Evolutionary conservation across 2,113 vertebrate species (phyloP), one percentile per base, ranked within the genome.

Genomic region (Sebastes schlegelii): DNA sequence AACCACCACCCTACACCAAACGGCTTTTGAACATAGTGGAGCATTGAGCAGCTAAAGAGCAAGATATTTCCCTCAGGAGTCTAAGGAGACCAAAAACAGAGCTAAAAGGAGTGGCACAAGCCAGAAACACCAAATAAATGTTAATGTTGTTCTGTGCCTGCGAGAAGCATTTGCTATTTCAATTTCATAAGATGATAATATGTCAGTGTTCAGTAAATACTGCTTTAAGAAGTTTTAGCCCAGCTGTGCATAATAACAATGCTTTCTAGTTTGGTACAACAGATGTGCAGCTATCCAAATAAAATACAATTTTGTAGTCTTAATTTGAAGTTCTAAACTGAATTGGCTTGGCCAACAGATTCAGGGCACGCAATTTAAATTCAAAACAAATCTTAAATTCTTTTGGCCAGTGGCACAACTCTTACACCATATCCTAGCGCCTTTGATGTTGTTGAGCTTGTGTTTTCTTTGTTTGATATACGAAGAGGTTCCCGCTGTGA

Each of bases 381-480:
- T 66, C 16, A 71, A 67, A 66, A 43, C 2, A 6, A 68, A 49
- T 52, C 17, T 51, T 0, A 6, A 51, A 64, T 46, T 74, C 1
- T 65, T 80, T 65, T 61, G 17, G 23, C 63, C 17, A 67, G 8
- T 61, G 65, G 49, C 61, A 63, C 65, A 67, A n/a, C 55, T 67
- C 16, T 67, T 54, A 63, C 23, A 17, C 58, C 45, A 73, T 45
- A 45, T 72, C 17, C 9, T 23, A 3, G 17, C 48, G 1, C 42
- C 55, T 83, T 77, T 84, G 65, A 79, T 86, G 73, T 74, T 72
- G 63, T 23, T 45, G 1, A 67, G 65, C 26, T 17, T 0, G 0
- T 65, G 49, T 84, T 67, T 23, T 70, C 57, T 73, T 73, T 83
- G 64, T 75, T 80, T 76, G 17, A 67, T 68, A 68, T 61, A 49